Evolutionary conservation across 2,113 vertebrate genomes (phyloP).

Genomic region (Miniopterus natalensis): DNA sequence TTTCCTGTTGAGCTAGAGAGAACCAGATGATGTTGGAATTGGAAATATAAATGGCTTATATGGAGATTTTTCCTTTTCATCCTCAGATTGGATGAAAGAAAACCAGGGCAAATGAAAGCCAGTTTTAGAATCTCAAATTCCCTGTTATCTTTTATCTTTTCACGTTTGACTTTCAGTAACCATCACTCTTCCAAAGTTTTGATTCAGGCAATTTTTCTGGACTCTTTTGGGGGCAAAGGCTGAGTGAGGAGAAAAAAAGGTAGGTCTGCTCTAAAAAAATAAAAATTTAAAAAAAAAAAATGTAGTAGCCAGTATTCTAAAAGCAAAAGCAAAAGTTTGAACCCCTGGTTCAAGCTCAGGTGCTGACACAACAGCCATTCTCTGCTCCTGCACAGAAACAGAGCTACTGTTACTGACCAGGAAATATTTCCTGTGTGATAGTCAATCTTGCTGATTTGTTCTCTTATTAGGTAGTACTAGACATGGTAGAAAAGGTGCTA

Average conservation of each 20-base stretch:
- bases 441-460: not conserved
- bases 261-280: not conserved
- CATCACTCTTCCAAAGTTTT: not conserved
- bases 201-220: constrained; percentile 9
- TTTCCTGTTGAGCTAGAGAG: not conserved
- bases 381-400: not conserved
- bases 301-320: not conserved
- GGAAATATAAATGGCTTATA: not conserved
- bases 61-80: constrained; percentile 32
- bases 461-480: not conserved
- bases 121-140: not conserved
- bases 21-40: not conserved
- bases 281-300: not conserved
- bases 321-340: not conserved
- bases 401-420: not conserved
- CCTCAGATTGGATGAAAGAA: not conserved
- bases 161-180: not conserved
- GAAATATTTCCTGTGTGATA: not conserved
- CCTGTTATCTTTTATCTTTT: not conserved
- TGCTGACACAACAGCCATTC: not conserved
- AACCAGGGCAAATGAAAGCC: not conserved
- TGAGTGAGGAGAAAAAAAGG: not conserved
- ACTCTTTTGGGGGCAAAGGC: not conserved
- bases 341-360: not conserved
- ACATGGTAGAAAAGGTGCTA: not conserved